These are phyloP conservation scores for Grus americana DNA, from an alignment of 2,113 vertebrate species.

Conservation along the genomic window DNA sequence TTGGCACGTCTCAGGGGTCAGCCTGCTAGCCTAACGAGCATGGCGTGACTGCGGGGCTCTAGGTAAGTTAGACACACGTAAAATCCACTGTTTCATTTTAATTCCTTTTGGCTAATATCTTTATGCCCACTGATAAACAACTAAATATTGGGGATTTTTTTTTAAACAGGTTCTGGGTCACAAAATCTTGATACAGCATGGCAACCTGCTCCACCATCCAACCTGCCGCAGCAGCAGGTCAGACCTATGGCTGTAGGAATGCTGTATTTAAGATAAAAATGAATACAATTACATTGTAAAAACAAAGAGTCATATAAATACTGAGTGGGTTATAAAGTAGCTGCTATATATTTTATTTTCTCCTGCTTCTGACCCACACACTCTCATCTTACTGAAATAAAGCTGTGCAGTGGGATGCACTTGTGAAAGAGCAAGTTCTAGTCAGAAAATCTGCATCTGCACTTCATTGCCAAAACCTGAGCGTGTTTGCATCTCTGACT, in stretches of 20 bases:
- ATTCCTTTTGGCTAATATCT: not conserved
- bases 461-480: constrained; percentile 1
- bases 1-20: not conserved
- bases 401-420: not conserved
- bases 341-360: constrained; percentile 8
- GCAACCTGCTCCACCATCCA: not conserved
- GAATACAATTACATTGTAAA: not conserved
- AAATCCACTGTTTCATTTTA: not conserved
- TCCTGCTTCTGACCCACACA: not conserved
- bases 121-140: not conserved
- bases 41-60: not conserved
- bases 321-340: not conserved
- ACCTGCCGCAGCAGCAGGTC: accelerated
- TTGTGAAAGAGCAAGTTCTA: not conserved
- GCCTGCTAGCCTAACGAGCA: not conserved
- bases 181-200: not conserved
- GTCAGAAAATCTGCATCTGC: not conserved
- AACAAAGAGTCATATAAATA: not conserved
- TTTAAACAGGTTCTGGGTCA: not conserved
- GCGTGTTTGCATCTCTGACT: not conserved
- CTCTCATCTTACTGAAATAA: constrained; percentile 10
- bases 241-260: not conserved
- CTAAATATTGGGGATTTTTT: not conserved
- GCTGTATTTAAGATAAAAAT: not conserved
- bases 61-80: not conserved